Evolutionary conservation across 2,888 invertebrate genomes (phyloP), one percentile per base, ranked within the genome.

Genomic region (Drosophila nigricruria): DNA sequence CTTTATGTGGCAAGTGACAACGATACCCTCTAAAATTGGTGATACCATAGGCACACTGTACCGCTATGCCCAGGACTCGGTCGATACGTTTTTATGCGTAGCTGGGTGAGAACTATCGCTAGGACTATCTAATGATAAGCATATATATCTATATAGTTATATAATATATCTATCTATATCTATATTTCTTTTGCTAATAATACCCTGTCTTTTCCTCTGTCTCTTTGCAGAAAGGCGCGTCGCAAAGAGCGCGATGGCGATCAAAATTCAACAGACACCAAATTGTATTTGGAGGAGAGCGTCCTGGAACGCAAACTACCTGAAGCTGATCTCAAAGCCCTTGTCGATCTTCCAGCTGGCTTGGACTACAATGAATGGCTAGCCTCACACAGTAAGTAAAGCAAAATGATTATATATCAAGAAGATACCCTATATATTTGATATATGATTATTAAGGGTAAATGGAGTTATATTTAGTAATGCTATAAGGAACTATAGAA

Each of bases 321-420:
- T 90, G 98, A 98, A 94, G 95, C 97, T 92, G 98, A 98, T 95
- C 95, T 99, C 94, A 96, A 96, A 93, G 96, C 97, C 94, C 95
- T 99, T 93, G 98, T 99, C 83, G 97, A 97, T 93, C 95, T 99
- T 93, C 99, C 99, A 89, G 96, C 96, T 85, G 98, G 98, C 80
- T 95, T 99, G 93, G 99, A 99, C 94, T 97, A 97, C 94, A 98
- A 99, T 94, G 99, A 99, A 95, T 99, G 99, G 99, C 96, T 99
- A 91, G 99, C 99, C 84, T 98, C 98, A 81, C 99, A 99, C 94
- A 98, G 98, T 98, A 93, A 95, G 96, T 88, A 40, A 6, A 38
- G n/a, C 10, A n/a, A 27, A 27, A 16, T 16, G 9, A 45, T 9
- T 3, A n/a, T 23, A 5, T 10, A 36, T 23, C 9, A 23, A 16